These are phyloP conservation scores for Schizopygopsis pylzovi DNA, from an alignment of 2,797 vertebrate genomes.

Conservation along the genomic window DNA sequence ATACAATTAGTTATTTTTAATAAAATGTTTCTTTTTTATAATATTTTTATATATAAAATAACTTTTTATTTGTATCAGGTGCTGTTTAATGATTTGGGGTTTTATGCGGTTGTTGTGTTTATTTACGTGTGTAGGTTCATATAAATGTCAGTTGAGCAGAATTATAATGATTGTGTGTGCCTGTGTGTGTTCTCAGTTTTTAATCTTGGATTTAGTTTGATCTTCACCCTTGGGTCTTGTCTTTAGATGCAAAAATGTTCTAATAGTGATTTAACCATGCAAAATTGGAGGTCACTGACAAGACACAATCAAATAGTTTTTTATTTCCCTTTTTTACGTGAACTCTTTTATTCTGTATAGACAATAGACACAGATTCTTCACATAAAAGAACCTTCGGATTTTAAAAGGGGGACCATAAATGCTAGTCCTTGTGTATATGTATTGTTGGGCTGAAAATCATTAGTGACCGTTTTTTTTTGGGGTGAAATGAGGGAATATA, in stretches of 20 bases:
- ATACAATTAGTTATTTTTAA: not conserved
- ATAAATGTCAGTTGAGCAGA: not conserved
- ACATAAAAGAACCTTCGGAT: not conserved
- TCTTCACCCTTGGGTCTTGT: constrained; percentile 20
- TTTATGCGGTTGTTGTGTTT: not conserved
- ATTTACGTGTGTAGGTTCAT: not conserved
- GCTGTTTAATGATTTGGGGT: not conserved
- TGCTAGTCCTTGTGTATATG: not conserved
- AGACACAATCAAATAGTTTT: not conserved
- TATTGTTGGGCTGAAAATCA: constrained; percentile 22
- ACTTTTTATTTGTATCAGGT: not conserved
- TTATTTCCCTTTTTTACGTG: not conserved
- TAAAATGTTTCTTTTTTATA: not conserved
- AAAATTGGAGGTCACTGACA: constrained; percentile 18
- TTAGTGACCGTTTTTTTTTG: constrained; percentile 25
- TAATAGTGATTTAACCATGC: not conserved
- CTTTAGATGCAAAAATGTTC: constrained; percentile 14
- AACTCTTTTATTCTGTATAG: not conserved
- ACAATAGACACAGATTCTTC: not conserved
- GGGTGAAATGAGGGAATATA: constrained; percentile 53
- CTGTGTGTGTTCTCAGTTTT: constrained; percentile 9
- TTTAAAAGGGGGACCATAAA: not conserved
- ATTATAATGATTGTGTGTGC: constrained; percentile 7
- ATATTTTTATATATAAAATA: not conserved
- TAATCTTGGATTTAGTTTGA: constrained; percentile 26